These are phyloP conservation scores for Pristionchus mayeri DNA, from an alignment of 2,888 invertebrate genomes.

Conservation along the genomic window DNA sequence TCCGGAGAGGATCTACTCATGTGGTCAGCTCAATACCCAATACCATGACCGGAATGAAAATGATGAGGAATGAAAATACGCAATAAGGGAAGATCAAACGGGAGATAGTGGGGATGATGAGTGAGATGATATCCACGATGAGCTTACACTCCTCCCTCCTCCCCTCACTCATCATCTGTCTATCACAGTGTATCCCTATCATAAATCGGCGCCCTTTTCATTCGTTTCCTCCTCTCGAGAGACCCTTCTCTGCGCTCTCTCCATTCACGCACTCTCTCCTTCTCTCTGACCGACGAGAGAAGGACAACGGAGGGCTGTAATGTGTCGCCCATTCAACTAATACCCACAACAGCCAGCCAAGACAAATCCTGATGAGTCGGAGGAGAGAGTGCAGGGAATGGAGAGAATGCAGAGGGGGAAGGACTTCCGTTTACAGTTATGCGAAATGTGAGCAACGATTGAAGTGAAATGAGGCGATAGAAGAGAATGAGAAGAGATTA, in stretches of 20 bases:
- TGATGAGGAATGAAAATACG: too few species aligned
- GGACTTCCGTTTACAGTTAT: conserved; percentile 38
- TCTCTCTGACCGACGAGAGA: neutral
- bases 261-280: neutral
- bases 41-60: too few species aligned
- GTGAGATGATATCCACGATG: neutral
- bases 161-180: conserved; percentile 4
- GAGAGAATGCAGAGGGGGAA: neutral
- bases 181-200: conserved; percentile 27
- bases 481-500: neutral
- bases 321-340: conserved; percentile 34
- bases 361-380: conserved; percentile 21
- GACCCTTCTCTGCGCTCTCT: neutral
- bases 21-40: too few species aligned
- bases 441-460: neutral
- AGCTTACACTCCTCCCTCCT: neutral
- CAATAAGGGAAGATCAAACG: too few species aligned
- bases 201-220: conserved; percentile 26
- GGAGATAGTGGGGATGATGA: neutral
- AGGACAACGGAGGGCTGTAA: neutral
- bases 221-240: neutral
- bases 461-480: conserved; percentile 35
- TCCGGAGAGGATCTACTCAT: conserved; percentile 65
- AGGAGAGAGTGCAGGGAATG: too few species aligned
- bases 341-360: conserved; percentile 33